Evolutionary conservation across 2,888 invertebrate species (phyloP).

Genomic region (Endotricha flammealis): DNA sequence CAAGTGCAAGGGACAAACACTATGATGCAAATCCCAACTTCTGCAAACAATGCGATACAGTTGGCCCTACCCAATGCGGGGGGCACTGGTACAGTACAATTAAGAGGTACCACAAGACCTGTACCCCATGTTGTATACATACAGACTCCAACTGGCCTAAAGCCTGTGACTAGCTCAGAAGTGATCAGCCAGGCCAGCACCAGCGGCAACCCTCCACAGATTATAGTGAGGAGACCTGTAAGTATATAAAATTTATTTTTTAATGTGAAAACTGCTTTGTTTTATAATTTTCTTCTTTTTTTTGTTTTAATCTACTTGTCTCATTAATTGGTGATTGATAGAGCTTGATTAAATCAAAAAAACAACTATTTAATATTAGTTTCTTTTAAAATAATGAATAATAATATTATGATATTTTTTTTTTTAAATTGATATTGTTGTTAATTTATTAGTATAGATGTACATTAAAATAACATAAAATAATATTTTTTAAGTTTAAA

Average conservation of each 20-base stretch:
- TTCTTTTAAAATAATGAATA: too few species aligned
- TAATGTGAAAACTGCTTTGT: background rate
- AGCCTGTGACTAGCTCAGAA: conserved; percentile 66
- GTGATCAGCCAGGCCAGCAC: conserved; percentile 70
- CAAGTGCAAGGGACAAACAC: conserved; percentile 57
- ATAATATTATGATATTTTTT: too few species aligned
- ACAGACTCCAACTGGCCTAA: conserved; percentile 73
- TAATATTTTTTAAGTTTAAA: background rate
- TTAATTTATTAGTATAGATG: too few species aligned
- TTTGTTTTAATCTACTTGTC: background rate
- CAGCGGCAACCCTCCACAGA: conserved; percentile 71
- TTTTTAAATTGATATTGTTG: too few species aligned
- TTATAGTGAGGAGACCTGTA: conserved; percentile 72
- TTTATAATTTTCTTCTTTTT: background rate
- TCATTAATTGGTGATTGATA: background rate
- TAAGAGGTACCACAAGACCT: conserved; percentile 52
- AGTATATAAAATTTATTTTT: conserved; percentile 33
- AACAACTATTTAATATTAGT: too few species aligned
- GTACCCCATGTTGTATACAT: conserved; percentile 80
- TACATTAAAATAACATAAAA: conserved; percentile 1
- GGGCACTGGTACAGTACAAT: conserved; percentile 36
- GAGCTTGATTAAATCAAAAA: too few species aligned
- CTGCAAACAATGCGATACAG: conserved; percentile 60
- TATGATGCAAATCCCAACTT: conserved; percentile 61
- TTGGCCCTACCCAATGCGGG: conserved; percentile 38